These are phyloP conservation scores for Psittacula echo DNA, from an alignment of 2,797 vertebrate species.

Conservation along the genomic window DNA sequence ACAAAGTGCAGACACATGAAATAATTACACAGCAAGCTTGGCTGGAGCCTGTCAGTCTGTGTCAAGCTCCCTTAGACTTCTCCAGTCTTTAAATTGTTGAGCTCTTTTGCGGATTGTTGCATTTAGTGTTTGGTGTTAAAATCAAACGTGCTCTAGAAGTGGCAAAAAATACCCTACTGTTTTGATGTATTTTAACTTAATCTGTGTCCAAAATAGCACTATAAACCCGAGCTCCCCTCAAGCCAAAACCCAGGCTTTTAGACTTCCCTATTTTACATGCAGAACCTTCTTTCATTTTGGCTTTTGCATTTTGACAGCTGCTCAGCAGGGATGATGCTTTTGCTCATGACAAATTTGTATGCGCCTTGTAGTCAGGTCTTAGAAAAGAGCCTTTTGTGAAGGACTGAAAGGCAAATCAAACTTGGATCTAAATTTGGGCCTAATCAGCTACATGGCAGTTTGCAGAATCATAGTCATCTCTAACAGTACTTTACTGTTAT, in stretches of 20 bases:
- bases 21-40: not conserved
- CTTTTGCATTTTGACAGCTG: conserved; percentile 43
- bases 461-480: not conserved
- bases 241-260: not conserved
- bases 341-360: conserved; percentile 29
- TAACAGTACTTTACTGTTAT: not conserved
- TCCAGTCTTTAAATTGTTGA: conserved; percentile 16
- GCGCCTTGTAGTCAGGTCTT: not conserved
- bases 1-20: conserved; percentile 46
- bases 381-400: not conserved
- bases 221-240: not conserved
- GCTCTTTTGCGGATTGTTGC: conserved; percentile 44
- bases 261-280: not conserved
- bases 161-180: not conserved
- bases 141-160: conserved; percentile 4
- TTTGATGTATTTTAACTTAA: not conserved
- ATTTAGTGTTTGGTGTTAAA: conserved; percentile 8
- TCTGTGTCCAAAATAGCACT: conserved; percentile 13
- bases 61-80: not conserved
- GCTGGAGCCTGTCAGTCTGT: conserved; percentile 61
- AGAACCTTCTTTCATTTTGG: conserved; percentile 31
- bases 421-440: not conserved
- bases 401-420: not conserved
- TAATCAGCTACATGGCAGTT: not conserved
- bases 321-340: conserved; percentile 7